phyloP scores from a whole-genome alignment of 2,888 invertebrate species.

The Pseudococcus longispinus region DNA sequence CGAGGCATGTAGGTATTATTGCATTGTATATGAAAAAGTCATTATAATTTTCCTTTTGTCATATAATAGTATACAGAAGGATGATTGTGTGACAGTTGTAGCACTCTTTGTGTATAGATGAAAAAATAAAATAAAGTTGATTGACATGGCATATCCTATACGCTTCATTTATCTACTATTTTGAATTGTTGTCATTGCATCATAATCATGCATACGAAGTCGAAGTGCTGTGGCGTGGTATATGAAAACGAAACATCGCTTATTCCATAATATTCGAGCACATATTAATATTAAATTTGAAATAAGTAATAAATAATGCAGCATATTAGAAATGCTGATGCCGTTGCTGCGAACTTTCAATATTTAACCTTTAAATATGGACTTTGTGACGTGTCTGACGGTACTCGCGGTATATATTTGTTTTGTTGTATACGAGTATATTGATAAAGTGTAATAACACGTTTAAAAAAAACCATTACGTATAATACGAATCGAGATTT shows the following conservation, averaged over 20 bases:
- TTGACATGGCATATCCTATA: conserved; percentile 27
- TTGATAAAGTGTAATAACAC: background rate
- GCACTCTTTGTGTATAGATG: background rate
- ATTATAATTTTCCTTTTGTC: conserved; percentile 6
- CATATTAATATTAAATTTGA: background rate
- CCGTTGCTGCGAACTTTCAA: background rate
- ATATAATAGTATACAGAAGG: background rate
- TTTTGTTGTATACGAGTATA: background rate
- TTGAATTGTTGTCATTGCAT: conserved; percentile 24
- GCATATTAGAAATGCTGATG: background rate
- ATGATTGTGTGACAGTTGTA: conserved; percentile 13
- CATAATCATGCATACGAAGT: background rate
- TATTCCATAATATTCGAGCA: background rate
- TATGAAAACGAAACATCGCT: background rate
- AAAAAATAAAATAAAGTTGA: background rate
- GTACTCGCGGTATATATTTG: background rate
- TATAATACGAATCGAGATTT: background rate
- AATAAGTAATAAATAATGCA: background rate
- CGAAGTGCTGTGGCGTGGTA: background rate
- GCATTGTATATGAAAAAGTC: background rate
- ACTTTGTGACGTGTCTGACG: background rate
- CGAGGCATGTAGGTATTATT: background rate
- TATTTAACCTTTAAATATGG: conserved; percentile 23
- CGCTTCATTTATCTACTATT: background rate
- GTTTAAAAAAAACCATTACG: background rate